phyloP scores from a whole-genome alignment of 2,797 vertebrate species.

The Parauchenoglanis ngamensis region DNA sequence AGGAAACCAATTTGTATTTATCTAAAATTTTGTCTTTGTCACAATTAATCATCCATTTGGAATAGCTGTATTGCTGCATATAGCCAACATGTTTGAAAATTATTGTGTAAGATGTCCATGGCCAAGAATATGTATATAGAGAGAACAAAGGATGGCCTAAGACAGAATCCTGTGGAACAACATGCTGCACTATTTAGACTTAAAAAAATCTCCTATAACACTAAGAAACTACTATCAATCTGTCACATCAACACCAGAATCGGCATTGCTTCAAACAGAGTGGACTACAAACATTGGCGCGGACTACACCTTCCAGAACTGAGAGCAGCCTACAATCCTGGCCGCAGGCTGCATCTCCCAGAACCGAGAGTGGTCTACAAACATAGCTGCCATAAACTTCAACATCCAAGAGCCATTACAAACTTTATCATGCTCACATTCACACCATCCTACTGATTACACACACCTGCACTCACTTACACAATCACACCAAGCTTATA shows the following conservation, averaged over 20 bases:
- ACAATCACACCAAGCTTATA: too few relatives aligned
- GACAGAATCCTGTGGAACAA: background rate
- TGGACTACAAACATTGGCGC: background rate
- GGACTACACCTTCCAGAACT: too few relatives aligned
- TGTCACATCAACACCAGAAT: background rate
- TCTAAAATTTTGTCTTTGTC: background rate
- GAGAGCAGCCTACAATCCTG: too few relatives aligned
- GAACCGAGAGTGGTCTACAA: too few relatives aligned
- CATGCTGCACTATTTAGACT: background rate
- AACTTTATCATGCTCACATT: too few relatives aligned
- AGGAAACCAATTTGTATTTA: background rate
- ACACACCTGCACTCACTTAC: too few relatives aligned
- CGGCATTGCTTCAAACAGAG: too few relatives aligned
- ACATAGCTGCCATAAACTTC: background rate
- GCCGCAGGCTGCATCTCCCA: too few relatives aligned
- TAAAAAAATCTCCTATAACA: background rate
- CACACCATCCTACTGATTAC: too few relatives aligned
- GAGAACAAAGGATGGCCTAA: background rate
- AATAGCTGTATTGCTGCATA: background rate
- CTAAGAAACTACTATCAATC: background rate
- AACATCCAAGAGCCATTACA: background rate
- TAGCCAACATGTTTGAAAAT: background rate
- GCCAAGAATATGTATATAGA: background rate
- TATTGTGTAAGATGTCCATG: too few relatives aligned
- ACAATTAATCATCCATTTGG: background rate